Percentiles rank a stretch among this genome's conserved stretches.
Conservation (phyloP, 2,888 invertebrate species). For the Cremastinae sp. region DNA sequence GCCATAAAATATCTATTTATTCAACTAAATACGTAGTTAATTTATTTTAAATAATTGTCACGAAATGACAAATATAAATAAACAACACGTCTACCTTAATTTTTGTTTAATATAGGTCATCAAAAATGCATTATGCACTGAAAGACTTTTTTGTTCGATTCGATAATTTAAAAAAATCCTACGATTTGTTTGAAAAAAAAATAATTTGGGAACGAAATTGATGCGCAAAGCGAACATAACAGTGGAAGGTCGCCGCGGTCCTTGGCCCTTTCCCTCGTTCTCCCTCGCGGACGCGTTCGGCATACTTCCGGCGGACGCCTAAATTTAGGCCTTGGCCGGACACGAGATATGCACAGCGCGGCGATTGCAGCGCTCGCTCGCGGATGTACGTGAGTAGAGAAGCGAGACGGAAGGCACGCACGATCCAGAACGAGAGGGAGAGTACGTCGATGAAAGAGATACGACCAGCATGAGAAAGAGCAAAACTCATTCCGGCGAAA, state of each 20-base stretch:
- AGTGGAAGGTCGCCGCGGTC: conserved; percentile 55
- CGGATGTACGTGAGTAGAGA: conserved; percentile 57
- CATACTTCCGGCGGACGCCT: conserved; percentile 70
- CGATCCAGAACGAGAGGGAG: conserved; percentile 55
- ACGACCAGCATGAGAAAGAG: conserved; percentile 44
- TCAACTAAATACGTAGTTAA: too few species aligned
- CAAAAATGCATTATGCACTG: too few species aligned
- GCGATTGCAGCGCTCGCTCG: conserved; percentile 35
- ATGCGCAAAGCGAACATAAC: conserved; percentile 20
- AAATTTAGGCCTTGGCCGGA: conserved; percentile 70
- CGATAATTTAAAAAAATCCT: too few species aligned
- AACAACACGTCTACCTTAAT: too few species aligned
- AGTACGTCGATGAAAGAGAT: conserved; percentile 39
- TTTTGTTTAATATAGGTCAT: too few species aligned
- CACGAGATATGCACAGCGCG: conserved; percentile 57
- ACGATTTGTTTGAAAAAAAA: too few species aligned
- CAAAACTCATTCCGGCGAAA: conserved; percentile 9
- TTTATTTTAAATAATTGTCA: too few species aligned
- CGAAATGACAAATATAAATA: too few species aligned
- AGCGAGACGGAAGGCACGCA: conserved; percentile 51
- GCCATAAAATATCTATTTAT: too few species aligned
- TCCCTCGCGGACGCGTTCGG: conserved; percentile 48
- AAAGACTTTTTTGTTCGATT: too few species aligned
- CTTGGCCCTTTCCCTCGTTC: conserved; percentile 52
- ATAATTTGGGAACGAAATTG: too few species aligned